Conservation (phyloP, 2,888 invertebrate species). For the Sphaeridia pumilis region DNA sequence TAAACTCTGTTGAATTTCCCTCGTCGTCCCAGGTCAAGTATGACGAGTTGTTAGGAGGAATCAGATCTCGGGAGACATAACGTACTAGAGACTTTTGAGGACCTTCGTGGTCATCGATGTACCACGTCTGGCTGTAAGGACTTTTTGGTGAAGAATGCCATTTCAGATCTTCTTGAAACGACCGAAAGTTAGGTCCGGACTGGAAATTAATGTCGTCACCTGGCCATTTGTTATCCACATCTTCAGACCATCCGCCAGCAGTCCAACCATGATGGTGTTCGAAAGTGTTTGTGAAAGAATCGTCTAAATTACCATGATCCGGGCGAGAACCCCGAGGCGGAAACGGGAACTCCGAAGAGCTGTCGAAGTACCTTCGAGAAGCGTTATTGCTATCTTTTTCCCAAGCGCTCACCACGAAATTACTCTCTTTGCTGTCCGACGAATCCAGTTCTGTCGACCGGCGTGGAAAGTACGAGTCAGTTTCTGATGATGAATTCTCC, state of each 20-base stretch:
- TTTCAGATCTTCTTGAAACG: background rate
- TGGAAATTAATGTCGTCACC: background rate
- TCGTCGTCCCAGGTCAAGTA: background rate
- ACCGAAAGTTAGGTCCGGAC: background rate
- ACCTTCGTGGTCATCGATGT: background rate
- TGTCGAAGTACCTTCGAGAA: background rate
- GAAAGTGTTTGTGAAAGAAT: background rate
- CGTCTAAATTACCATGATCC: background rate
- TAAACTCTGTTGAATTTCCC: background rate
- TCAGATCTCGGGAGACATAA: background rate
- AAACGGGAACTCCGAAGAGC: background rate
- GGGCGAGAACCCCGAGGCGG: background rate
- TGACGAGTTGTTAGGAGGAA: background rate
- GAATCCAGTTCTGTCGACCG: no score
- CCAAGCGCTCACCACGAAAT: no score
- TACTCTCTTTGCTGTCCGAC: no score
- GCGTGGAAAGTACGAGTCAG: no score
- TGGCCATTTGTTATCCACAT: background rate
- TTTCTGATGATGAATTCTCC: no score
- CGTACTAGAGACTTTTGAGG: background rate
- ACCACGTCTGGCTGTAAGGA: background rate
- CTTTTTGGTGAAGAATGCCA: background rate
- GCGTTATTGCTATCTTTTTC: background rate
- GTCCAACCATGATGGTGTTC: background rate
- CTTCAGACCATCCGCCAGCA: background rate